These are phyloP conservation scores for Drosophila formosana DNA, from an alignment of 2,888 invertebrate genomes.

Conservation along the genomic window DNA sequence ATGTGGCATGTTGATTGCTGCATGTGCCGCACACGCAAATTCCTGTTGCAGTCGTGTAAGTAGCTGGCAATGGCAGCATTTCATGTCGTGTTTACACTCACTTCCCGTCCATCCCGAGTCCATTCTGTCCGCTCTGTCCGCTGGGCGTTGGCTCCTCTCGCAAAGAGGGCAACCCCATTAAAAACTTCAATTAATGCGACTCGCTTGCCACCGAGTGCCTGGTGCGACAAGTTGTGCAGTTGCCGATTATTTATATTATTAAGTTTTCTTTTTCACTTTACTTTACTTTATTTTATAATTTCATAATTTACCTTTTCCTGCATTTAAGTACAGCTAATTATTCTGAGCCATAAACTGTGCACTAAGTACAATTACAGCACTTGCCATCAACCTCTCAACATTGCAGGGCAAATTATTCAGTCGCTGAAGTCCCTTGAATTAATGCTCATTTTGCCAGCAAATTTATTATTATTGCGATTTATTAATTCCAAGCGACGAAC, in stretches of 20 bases:
- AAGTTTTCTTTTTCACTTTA: conserved; percentile 56
- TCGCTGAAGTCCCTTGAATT: neutral
- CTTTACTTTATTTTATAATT: conserved; percentile 51
- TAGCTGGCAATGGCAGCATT: conserved; percentile 67
- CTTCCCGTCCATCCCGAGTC: conserved; percentile 58
- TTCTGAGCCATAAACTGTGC: conserved; percentile 18
- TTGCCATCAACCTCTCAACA: neutral
- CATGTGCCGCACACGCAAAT: conserved; percentile 63
- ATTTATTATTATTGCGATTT: neutral
- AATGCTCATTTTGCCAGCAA: neutral
- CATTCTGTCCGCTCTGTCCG: neutral
- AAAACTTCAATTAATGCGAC: conserved; percentile 70
- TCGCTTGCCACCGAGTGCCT: conserved; percentile 35
- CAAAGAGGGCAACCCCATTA: conserved; percentile 66
- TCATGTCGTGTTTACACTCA: conserved; percentile 81
- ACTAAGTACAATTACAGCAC: conserved; percentile 5
- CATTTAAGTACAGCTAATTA: conserved; percentile 41
- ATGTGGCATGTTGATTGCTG: conserved; percentile 43
- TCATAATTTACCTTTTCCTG: conserved; percentile 65
- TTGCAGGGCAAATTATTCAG: neutral
- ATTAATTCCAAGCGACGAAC: neutral
- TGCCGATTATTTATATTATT: conserved; percentile 77
- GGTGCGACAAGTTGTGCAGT: conserved; percentile 69
- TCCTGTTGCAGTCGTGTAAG: conserved; percentile 66
- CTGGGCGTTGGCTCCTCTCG: conserved; percentile 10